Evolutionary conservation across 2,888 invertebrate genomes (phyloP).

Genomic region (Polyommatus iphigenia): DNA sequence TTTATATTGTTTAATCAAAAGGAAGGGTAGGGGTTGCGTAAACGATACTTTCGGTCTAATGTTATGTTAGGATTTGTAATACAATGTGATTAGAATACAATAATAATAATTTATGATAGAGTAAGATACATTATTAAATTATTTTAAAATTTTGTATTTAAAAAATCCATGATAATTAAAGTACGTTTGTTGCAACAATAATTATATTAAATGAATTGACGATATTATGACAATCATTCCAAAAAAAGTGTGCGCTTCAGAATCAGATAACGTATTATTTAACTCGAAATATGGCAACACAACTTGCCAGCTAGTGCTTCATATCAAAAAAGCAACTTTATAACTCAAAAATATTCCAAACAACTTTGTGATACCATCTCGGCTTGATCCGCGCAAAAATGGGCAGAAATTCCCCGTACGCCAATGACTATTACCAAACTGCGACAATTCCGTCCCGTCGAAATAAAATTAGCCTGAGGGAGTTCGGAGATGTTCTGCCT

Average conservation of each 20-base stretch:
- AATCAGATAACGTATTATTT: too few relatives aligned
- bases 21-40: neutral
- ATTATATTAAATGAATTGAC: too few relatives aligned
- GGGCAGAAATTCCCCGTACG: neutral
- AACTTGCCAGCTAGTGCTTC: neutral
- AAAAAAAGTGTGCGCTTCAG: too few relatives aligned
- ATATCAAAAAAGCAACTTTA: neutral
- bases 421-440: neutral
- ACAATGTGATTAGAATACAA: neutral
- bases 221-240: too few relatives aligned
- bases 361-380: neutral
- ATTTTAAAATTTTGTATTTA: too few relatives aligned
- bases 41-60: neutral
- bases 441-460: conserved; percentile 43
- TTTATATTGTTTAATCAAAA: conserved; percentile 15
- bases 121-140: too few relatives aligned
- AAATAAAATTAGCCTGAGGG: conserved; percentile 74
- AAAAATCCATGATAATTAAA: too few relatives aligned
- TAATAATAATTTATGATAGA: too few relatives aligned
- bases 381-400: neutral
- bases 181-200: too few relatives aligned
- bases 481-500: neutral
- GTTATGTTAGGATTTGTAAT: neutral
- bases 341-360: neutral
- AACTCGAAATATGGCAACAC: too few relatives aligned